These are phyloP conservation scores for Stigmatopora argus DNA, from an alignment of 2,113 vertebrate species.

Conservation along the genomic window DNA sequence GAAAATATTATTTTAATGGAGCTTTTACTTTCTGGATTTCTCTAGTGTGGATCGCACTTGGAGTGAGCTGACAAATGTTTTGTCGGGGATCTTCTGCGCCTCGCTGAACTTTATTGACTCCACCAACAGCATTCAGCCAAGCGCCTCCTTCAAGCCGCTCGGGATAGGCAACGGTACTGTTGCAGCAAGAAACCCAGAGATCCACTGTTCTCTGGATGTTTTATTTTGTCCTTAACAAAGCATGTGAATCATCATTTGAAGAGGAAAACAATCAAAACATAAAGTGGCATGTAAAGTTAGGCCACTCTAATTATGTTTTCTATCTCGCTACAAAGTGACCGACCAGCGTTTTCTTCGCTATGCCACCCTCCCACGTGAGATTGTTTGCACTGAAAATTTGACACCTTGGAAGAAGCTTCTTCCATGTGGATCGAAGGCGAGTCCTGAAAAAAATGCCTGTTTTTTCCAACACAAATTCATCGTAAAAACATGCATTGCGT, in stretches of 20 bases:
- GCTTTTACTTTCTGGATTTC: constrained; percentile 1
- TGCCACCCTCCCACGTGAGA: constrained; percentile 86
- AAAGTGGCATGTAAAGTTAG: no score
- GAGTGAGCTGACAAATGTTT: constrained; percentile 93
- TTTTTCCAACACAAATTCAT: neutral
- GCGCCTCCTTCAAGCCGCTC: constrained; percentile 93
- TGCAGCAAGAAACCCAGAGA: no score
- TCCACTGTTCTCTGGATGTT: no score
- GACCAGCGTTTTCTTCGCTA: constrained; percentile 88
- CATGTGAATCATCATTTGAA: no score
- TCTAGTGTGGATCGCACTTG: constrained; percentile 86
- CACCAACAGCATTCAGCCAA: constrained; percentile 92
- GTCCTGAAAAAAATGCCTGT: neutral
- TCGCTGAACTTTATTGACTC: constrained; percentile 98
- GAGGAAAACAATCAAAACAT: no score
- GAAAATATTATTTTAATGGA: neutral
- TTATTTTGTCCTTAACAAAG: no score
- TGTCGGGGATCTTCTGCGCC: constrained; percentile 96
- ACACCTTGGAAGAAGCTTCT: constrained; percentile 98
- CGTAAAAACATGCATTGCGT: no score
- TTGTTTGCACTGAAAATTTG: constrained; percentile 96
- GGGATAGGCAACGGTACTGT: constrained; percentile 84
- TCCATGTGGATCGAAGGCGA: constrained; percentile 92
- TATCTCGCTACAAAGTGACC: constrained; percentile 69
- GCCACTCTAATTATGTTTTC: neutral